Base-by-base conservation (phyloP, 1,140 invertebrate species). In the Drosophila paulistorum region DNA sequence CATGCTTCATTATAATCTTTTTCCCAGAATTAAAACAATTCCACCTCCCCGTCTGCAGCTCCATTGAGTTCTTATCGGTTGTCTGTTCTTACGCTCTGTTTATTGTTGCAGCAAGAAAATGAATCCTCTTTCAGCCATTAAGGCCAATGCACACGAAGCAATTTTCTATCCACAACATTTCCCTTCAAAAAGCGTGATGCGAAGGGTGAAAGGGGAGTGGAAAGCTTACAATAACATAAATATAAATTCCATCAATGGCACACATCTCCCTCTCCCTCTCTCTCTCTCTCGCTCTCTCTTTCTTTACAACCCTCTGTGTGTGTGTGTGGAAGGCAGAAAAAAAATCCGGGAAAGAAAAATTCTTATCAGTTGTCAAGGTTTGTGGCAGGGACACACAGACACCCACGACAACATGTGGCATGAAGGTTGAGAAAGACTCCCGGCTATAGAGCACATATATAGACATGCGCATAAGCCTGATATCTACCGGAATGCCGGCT, bases 351-450 rank as follows among this genome's bases (percentile, higher is more conserved):
- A 51, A 51, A 51, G 45, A 80, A 84, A 77, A 70, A 75, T 84
- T 77, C 84, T 89, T 89, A 89, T 89, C 84, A 89, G 84, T 89
- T 89, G 85, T 84, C 81, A 87, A 87, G 84, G 84, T 86, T 86
- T 68, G 81, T 48, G 70, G 71, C 45, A 51, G 45, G 10, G 7
- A 37, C 35, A 33, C 41, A 76, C 54, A 58, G 42, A 45, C 70
- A 77, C 67, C 74, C 70, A 76, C 82, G 72, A 87, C 84, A 87
- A 87, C 83, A 89, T 87, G 83, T 87, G 83, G 83, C 83, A 89
- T 80, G 80, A 77, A 89, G 84, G 83, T 80, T 84, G 83, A 70
- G 83, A 70, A 77, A 65, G 74, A 65, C 74, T 77, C 76, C 74
- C 74, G 74, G 74, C 74, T 55, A 65, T 45, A 42, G 14, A 48